Conservation (phyloP, 2,113 vertebrate species). For the Tupaia tana region DNA sequence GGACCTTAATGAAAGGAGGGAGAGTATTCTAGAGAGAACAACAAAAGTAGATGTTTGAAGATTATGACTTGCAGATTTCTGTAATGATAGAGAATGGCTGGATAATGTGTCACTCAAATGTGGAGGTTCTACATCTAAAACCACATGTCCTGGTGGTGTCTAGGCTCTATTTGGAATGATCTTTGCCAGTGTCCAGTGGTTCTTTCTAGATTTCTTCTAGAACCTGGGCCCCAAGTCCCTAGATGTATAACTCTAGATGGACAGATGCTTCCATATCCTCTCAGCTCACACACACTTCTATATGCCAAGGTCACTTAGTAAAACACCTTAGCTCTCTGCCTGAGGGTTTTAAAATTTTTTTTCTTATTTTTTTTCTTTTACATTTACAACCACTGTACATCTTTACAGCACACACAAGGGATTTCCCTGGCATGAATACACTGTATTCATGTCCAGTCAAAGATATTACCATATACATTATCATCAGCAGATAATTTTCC, state of each 20-base stretch:
- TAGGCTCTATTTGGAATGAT: slow-evolving; percentile 10
- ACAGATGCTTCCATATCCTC: background rate
- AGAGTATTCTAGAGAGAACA: background rate
- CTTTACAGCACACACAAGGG: too few relatives aligned
- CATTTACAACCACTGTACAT: too few relatives aligned
- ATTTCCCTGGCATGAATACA: too few relatives aligned
- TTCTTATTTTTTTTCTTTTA: too few relatives aligned
- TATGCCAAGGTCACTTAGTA: background rate
- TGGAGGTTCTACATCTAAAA: background rate
- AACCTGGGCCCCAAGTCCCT: background rate
- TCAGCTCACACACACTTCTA: background rate
- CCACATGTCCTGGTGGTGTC: background rate
- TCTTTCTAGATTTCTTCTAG: background rate
- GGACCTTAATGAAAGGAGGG: background rate
- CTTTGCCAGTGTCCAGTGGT: slow-evolving; percentile 31
- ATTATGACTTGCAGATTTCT: background rate
- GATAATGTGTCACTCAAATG: background rate
- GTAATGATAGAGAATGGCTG: background rate
- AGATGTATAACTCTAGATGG: background rate
- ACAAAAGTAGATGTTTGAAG: background rate
- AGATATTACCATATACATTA: too few relatives aligned
- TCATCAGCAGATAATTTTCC: too few relatives aligned
- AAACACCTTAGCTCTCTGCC: background rate
- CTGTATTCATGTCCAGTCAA: too few relatives aligned
- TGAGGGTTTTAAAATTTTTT: background rate